A percentile compares a stretch with the other conserved stretches of the same genome.
phyloP scores from a whole-genome alignment of 1,140 invertebrate genomes.

The Platyscapa corneri region DNA sequence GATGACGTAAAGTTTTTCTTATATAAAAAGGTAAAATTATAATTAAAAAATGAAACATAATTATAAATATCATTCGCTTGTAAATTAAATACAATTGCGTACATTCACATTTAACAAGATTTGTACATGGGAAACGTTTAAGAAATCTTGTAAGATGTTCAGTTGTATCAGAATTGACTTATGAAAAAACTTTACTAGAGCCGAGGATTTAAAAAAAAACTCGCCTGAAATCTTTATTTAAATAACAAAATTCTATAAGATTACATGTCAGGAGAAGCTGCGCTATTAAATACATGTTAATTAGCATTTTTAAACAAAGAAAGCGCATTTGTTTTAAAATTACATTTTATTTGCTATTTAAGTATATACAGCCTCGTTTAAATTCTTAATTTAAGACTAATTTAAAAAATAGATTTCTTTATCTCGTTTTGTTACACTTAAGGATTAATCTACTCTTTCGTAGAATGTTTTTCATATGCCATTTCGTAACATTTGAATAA shows the following conservation, averaged over 20 bases:
- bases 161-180: not conserved
- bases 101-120: not conserved
- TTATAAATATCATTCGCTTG: too few relatives aligned
- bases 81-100: not conserved
- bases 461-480: not conserved
- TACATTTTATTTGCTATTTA: conserved; percentile 39
- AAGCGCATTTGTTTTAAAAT: conserved; percentile 18
- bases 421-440: not conserved
- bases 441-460: not conserved
- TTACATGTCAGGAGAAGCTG: not conserved
- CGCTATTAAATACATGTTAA: conserved; percentile 25
- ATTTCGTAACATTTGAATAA: not conserved
- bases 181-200: too few relatives aligned
- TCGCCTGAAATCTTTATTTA: conserved; percentile 58
- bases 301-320: conserved; percentile 32
- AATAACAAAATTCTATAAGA: conserved; percentile 61
- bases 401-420: conserved; percentile 26
- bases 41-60: too few relatives aligned
- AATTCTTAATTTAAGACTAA: conserved; percentile 18
- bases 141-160: too few relatives aligned
- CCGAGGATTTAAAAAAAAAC: too few relatives aligned
- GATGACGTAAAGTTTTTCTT: too few relatives aligned
- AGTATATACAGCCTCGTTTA: not conserved
- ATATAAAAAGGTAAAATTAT: too few relatives aligned
- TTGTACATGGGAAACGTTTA: too few relatives aligned